Conservation (phyloP, 2,888 invertebrate species). For the Erebia ligea region DNA sequence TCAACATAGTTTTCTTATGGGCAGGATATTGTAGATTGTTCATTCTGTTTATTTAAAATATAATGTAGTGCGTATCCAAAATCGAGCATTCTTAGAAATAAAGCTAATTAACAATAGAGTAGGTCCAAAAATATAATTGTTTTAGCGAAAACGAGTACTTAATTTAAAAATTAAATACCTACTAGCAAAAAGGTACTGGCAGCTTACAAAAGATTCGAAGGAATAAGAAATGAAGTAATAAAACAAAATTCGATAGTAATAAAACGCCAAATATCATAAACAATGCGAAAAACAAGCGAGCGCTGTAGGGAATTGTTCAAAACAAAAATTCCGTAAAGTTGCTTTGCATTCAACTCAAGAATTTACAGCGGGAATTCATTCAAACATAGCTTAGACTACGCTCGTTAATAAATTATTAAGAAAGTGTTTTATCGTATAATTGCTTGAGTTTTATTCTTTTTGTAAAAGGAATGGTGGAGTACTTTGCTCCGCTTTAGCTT, state of each 20-base stretch:
- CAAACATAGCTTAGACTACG: conserved; percentile 28
- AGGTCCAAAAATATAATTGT: background rate
- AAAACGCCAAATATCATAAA: conserved; percentile 63
- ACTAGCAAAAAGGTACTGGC: conserved; percentile 37
- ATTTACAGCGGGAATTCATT: conserved; percentile 56
- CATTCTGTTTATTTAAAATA: too few species aligned
- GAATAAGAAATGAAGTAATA: conserved; percentile 61
- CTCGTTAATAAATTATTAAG: conserved; percentile 30
- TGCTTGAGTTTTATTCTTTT: conserved; percentile 9
- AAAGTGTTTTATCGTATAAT: conserved; percentile 23
- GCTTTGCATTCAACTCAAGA: conserved; percentile 48
- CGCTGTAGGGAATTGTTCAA: conserved; percentile 57
- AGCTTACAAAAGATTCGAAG: conserved; percentile 64
- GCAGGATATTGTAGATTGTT: too few species aligned
- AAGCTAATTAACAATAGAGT: background rate
- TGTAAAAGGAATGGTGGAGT: conserved; percentile 4
- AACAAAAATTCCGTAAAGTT: conserved; percentile 55
- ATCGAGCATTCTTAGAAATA: too few species aligned
- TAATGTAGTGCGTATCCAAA: too few species aligned
- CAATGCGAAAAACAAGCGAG: conserved; percentile 62
- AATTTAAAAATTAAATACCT: conserved; percentile 22
- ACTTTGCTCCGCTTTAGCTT: conserved; percentile 9
- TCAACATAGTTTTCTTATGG: too few species aligned
- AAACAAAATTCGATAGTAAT: conserved; percentile 63
- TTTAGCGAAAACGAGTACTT: background rate